These are phyloP conservation scores for Jaculus jaculus DNA, from an alignment of 2,113 vertebrate genomes.

Conservation along the genomic window DNA sequence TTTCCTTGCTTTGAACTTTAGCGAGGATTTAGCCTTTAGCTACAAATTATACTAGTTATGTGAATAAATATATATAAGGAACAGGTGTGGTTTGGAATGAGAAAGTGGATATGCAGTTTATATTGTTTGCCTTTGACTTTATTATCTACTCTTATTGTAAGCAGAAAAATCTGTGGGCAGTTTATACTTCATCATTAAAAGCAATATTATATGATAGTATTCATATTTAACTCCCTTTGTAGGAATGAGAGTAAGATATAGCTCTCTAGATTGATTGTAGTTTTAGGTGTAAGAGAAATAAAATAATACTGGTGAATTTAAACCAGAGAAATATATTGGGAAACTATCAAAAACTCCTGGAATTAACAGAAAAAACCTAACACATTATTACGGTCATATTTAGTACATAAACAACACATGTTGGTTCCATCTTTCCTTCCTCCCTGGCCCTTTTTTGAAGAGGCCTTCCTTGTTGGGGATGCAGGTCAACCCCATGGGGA, in stretches of 20 bases:
- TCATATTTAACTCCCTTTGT: not conserved
- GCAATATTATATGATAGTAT: not conserved
- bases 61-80: not conserved
- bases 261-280: not conserved
- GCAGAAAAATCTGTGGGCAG: not conserved
- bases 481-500: no score
- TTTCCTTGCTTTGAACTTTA: slow-evolving; percentile 35
- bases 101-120: not conserved
- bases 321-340: not conserved
- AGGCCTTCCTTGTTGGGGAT: no score
- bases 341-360: not conserved
- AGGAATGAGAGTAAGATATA: not conserved
- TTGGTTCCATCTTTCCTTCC: no score
- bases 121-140: not conserved
- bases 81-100: not conserved
- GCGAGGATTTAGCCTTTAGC: slow-evolving; percentile 29
- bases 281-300: not conserved
- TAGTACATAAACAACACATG: no score
- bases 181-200: not conserved
- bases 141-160: not conserved
- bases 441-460: no score
- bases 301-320: not conserved
- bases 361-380: not conserved
- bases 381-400: no score
- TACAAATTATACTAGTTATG: not conserved